Base-by-base conservation (phyloP, 64 coral and sea anemone genomes). In the Montipora cactus region DNA sequence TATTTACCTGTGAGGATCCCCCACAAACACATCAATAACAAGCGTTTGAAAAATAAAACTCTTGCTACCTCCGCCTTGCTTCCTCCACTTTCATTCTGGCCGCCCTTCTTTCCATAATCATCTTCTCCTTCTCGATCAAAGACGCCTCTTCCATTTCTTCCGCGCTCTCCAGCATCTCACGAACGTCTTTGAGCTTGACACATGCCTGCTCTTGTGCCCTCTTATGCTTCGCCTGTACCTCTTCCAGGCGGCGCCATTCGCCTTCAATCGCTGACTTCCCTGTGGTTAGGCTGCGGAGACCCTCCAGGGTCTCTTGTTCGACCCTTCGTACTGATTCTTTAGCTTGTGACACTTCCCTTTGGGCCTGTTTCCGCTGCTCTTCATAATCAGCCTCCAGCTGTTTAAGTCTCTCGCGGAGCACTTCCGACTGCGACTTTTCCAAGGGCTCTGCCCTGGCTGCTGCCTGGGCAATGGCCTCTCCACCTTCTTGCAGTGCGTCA, bases 81-180 rank as follows among this genome's bases (percentile, higher is more conserved):
- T 99, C 97, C 48, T 99, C 97, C 49, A 96, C 92, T 80, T 98
- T 95, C 19, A 49, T 59, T 45, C 97, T 96, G 2, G 95, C 95
- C 4, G 97, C 97, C 16, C 97, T 78, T 75, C 97, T 86, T 74
- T 99, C 95, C 97, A 99, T 99, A 62, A 99, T 99, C 49, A 94
- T 93, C 76, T 96, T 96, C 73, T 99, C 97, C 59, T 99, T 99
- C 76, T 99, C 97, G 44, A 99, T 94, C 59, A 99, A 69, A 0
- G 89, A 90, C 25, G 95, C 92, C 44, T 99, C 97, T 18, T 99
- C 97, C 14, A 92, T 85, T 45, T 99, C 97, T 79, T 99, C 97
- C 2, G 92, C 97, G 44, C 81, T 92, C 57, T 99, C 97, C 18
- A 99, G 74, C 77, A 92, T 94, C 53, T 96, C 95, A 2, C 95